phyloP scores from a whole-genome alignment of 2,113 vertebrate genomes.

The Anoura caudifer region DNA sequence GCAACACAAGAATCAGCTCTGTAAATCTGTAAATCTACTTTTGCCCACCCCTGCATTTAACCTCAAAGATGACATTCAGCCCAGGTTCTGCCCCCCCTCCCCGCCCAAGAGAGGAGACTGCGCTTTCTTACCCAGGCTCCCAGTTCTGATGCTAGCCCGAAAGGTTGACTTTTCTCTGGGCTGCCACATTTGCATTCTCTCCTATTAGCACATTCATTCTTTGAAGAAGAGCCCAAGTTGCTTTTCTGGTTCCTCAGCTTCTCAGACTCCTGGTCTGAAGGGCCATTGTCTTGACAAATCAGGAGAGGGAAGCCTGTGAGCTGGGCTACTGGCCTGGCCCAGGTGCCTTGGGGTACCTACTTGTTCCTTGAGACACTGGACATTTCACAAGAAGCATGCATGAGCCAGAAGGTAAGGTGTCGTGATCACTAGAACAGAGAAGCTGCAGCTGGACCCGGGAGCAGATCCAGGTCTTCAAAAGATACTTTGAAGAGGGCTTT shows the following conservation, averaged over 20 bases:
- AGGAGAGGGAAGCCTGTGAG: background rate
- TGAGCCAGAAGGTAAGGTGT: background rate
- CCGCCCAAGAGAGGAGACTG: background rate
- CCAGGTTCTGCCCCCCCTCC: background rate
- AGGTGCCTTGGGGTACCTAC: background rate
- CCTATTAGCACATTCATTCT: background rate
- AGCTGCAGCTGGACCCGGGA: background rate
- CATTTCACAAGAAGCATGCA: background rate
- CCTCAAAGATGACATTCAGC: background rate
- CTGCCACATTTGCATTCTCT: background rate
- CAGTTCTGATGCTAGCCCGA: background rate
- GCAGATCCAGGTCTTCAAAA: background rate
- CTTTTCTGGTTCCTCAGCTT: conserved; percentile 19
- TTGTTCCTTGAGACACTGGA: background rate
- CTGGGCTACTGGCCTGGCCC: background rate
- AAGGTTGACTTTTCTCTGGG: background rate
- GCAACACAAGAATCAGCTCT: background rate
- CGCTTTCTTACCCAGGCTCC: background rate
- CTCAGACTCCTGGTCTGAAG: background rate
- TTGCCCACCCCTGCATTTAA: background rate
- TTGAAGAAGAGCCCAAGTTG: background rate
- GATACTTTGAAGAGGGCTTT: background rate
- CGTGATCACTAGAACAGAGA: background rate
- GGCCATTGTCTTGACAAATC: background rate
- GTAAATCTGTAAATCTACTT: background rate